Conservation (phyloP, 1,140 invertebrate genomes). For the Papilio glaucus region DNA sequence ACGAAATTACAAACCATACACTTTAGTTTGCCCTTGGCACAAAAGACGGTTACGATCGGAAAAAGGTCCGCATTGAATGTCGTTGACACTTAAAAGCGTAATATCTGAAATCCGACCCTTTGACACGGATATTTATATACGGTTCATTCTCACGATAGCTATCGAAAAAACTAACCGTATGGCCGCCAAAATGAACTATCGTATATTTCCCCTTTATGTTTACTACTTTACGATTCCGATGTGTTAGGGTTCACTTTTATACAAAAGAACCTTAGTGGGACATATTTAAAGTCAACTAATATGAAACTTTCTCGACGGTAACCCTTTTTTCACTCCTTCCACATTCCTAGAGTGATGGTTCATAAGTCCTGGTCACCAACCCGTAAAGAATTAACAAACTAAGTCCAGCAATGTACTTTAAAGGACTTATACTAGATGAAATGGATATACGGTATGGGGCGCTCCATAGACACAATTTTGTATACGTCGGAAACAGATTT, state of each 20-base stretch:
- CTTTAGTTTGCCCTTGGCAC: constrained; percentile 17
- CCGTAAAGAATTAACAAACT: too few species aligned
- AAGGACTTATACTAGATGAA: too few species aligned
- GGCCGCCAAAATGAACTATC: constrained; percentile 15
- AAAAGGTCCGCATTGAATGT: constrained; percentile 29
- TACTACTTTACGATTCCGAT: constrained; percentile 8
- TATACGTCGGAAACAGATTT: too few species aligned
- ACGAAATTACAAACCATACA: constrained; percentile 9
- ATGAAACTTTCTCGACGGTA: too few species aligned
- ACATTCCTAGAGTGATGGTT: too few species aligned
- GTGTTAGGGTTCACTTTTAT: neutral
- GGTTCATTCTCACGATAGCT: constrained; percentile 26
- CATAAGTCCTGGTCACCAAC: too few species aligned
- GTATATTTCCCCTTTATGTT: constrained; percentile 11
- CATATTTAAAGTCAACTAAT: neutral
- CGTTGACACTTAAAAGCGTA: constrained; percentile 28
- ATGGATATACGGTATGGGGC: too few species aligned
- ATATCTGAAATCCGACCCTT: constrained; percentile 30
- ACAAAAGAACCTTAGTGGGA: neutral
- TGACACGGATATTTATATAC: constrained; percentile 23
- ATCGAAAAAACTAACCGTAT: constrained; percentile 22
- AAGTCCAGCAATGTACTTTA: too few species aligned
- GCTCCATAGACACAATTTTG: too few species aligned
- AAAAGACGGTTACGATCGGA: constrained; percentile 21
- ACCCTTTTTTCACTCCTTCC: too few species aligned